Conservation (phyloP, 1,140 invertebrate genomes). For the Meloidogyne exigua region DNA sequence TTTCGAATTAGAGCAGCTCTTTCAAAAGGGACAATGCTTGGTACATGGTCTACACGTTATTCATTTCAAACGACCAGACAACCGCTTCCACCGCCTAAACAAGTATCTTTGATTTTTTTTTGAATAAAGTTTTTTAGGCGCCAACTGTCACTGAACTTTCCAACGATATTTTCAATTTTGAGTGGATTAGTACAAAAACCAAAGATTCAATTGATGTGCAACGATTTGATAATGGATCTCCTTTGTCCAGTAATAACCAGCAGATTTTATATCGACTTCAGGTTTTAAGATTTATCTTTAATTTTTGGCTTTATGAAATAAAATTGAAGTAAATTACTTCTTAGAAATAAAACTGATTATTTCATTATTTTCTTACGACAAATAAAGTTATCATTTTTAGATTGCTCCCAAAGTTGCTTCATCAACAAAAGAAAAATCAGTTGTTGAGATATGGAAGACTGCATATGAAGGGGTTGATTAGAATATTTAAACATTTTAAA, state of each 20-base stretch:
- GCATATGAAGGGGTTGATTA: slow-evolving; percentile 49
- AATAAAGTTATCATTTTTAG: too few relatives aligned
- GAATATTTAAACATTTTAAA: background rate
- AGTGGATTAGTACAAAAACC: slow-evolving; percentile 44
- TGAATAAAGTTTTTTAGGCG: slow-evolving; percentile 22
- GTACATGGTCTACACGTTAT: slow-evolving; percentile 24
- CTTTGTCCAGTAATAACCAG: background rate
- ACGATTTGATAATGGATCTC: slow-evolving; percentile 4
- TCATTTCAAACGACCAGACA: slow-evolving; percentile 34
- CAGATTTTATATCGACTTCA: slow-evolving; percentile 46
- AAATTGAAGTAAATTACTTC: too few relatives aligned
- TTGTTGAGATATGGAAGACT: slow-evolving; percentile 49
- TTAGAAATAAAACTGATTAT: too few relatives aligned
- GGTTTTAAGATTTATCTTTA: slow-evolving; percentile 27
- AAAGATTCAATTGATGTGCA: background rate
- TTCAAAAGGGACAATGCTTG: slow-evolving; percentile 22
- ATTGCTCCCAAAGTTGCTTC: slow-evolving; percentile 38
- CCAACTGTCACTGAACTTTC: slow-evolving; percentile 45
- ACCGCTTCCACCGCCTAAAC: slow-evolving; percentile 46
- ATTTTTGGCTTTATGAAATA: too few relatives aligned
- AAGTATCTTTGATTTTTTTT: slow-evolving; percentile 27
- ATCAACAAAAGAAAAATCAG: slow-evolving; percentile 34
- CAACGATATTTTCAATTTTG: slow-evolving; percentile 51
- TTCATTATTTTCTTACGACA: too few relatives aligned
- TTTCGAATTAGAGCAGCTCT: slow-evolving; percentile 55